Base-by-base conservation (phyloP, 2,113 vertebrate species). In the Rhabdomys dilectus region DNA sequence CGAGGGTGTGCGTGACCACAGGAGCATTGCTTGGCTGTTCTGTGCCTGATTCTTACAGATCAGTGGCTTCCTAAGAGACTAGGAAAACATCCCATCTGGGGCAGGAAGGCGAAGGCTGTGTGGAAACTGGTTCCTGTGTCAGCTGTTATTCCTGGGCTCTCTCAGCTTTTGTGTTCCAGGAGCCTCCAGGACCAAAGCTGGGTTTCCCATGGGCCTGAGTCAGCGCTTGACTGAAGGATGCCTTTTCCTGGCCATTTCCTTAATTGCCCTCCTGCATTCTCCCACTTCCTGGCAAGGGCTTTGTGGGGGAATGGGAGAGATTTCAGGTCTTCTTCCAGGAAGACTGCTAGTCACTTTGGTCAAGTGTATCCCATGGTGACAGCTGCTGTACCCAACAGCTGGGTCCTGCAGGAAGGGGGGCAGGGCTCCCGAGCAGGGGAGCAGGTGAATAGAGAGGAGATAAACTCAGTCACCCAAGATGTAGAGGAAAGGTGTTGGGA, bases 251-350 rank as follows among this genome's bases (percentile, higher is more conserved):
- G 58, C 26, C 8, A 5, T 75, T 84, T 34, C 42, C 45, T 75
- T 88, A 58, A 94, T 51, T 51, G 94, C 64, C 91, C 91, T 68
- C 15, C 10, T 84, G 45, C 93, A 58, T 76, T 94, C 72, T 64
- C 77, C 81, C 87, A 16, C n/a, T 96, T 96, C 91, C 97, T 91
- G 90, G 68, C 80, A 75, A 89, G 42, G 51, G 58, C 90, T n/a
- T 64, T 16, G 29, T 16, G 45, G 24, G 12, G 19, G 42, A 64
- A 26, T 58, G 39, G 51, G 42, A 64, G 84, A 72, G 53, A 88
- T 19, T 72, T 66, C 31, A 62, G 51, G n/a, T 56, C 56, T 60
- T 76, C 77, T 85, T 96, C 82, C 76, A 91, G 80, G 88, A 97
- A 93, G 90, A 84, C 45, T 17, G 9, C 1, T 66, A 42, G 58